Base-by-base conservation (phyloP, 1,140 invertebrate genomes). In the Drosophila asahinai region DNA sequence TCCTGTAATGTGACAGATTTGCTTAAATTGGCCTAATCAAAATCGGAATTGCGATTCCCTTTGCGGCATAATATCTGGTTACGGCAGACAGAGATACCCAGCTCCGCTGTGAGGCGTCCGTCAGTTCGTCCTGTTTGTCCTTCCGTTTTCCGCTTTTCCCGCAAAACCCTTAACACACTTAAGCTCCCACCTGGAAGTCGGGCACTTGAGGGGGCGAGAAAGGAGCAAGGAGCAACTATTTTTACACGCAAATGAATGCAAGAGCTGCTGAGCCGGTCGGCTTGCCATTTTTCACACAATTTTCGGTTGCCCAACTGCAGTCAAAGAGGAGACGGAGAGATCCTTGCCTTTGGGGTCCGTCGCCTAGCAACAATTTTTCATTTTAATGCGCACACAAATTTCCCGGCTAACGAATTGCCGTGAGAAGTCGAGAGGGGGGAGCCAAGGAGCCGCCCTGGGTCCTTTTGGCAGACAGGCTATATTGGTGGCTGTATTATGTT, bases 311-410 rank as follows among this genome's bases (percentile, higher is more conserved):
- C 81, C 58, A 70, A 65, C 22, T 58, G 36, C 59, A 83, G 76
- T 83, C 80, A 87, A 87, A 83, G 78, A 70, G 54, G 54, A 57
- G 36, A 25, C 40, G 75, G 89, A 78, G 58, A 81, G 15, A 22
- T 64, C 25, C 57, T 66, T 40, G 47, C 54, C 59, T 76, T 51
- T 42, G 49, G 51, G 62, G 66, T 71, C 71, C 71, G 63, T 71
- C 64, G 67, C 83, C 68, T 67, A 62, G 81, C 84, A 89, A 87
- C 84, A 91, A 91, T 91, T 91, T 91, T 91, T 91, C 90, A 91
- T 91, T 90, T 86, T 92, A 91, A 91, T 91, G 90, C 89, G 81
- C 84, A 77, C 84, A 91, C 90, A 92, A 91, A 92, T 92, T 92
- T 80, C 14, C 70, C 77, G 65, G 65, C 84, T 87, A 87, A 89